These are phyloP conservation scores for Gasterosteus aculeatus DNA, from an alignment of 2,113 vertebrate genomes.

Conservation along the genomic window DNA sequence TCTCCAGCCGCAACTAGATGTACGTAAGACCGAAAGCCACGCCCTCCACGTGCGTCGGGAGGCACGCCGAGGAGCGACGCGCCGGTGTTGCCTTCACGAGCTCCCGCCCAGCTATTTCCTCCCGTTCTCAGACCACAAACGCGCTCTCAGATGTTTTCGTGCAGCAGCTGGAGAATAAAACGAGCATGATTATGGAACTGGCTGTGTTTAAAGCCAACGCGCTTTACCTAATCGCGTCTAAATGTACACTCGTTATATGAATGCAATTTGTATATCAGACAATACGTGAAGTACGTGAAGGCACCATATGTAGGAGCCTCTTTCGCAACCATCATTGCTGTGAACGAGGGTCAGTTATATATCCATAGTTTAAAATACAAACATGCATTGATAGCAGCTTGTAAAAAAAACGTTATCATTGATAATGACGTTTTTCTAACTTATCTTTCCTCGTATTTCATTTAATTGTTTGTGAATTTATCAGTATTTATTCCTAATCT, in stretches of 20 bases:
- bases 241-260: not conserved
- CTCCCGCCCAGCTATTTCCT: not conserved
- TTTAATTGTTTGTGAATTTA: not conserved
- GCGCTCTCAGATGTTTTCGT: not conserved
- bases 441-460: not conserved
- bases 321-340: slow-evolving; percentile 54
- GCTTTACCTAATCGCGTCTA: not conserved
- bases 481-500: not conserved
- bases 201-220: too few relatives aligned
- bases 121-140: not conserved
- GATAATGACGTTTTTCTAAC: not conserved
- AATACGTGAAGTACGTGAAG: slow-evolving; percentile 29
- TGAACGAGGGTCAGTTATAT: slow-evolving; percentile 47
- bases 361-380: not conserved
- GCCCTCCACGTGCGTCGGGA: not conserved
- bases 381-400: not conserved
- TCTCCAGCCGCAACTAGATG: not conserved
- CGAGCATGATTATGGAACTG: fast-evolving
- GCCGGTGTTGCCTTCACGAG: slow-evolving; percentile 8
- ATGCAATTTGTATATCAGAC: not conserved
- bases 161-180: too few relatives aligned
- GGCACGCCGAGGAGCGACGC: not conserved
- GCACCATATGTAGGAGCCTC: slow-evolving; percentile 4
- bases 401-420: too few relatives aligned
- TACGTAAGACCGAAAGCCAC: not conserved